These are phyloP conservation scores for Herpailurus yagouaroundi DNA, from an alignment of 2,113 vertebrate genomes.

Conservation along the genomic window DNA sequence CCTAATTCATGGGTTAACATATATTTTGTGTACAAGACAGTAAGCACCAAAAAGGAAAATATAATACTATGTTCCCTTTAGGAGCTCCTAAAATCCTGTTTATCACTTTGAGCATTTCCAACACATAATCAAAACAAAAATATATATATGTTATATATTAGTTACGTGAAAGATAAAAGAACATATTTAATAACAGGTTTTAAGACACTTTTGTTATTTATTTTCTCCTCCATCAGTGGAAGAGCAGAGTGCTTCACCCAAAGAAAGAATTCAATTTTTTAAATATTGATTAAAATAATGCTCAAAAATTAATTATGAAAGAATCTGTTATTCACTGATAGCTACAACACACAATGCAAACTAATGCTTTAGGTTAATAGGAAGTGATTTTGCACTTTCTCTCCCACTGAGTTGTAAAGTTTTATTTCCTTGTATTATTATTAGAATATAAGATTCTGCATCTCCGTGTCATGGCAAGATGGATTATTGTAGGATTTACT, in stretches of 20 bases:
- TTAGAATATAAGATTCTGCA: slow-evolving; percentile 41
- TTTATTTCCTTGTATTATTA: slow-evolving; percentile 29
- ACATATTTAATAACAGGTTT: not conserved
- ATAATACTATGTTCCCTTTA: not conserved
- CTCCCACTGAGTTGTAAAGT: not conserved
- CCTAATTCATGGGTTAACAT: not conserved
- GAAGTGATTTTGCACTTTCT: not conserved
- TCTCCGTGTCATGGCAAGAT: slow-evolving; percentile 60
- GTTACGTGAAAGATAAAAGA: not conserved
- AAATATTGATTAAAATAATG: not conserved
- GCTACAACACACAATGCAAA: not conserved
- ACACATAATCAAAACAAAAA: not conserved
- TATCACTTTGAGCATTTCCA: not conserved
- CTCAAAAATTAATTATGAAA: slow-evolving; percentile 19
- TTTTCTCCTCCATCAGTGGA: not conserved
- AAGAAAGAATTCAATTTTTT: not conserved
- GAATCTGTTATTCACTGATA: not conserved
- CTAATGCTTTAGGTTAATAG: not conserved
- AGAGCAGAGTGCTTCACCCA: not conserved
- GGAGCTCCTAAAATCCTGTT: too few species aligned
- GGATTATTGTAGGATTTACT: slow-evolving; percentile 64
- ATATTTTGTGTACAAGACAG: not conserved
- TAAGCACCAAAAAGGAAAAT: not conserved
- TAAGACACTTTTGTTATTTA: not conserved
- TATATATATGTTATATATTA: not conserved